These are phyloP conservation scores for Trypoxylus dichotomus DNA, from an alignment of 1,140 invertebrate species.

Conservation along the genomic window DNA sequence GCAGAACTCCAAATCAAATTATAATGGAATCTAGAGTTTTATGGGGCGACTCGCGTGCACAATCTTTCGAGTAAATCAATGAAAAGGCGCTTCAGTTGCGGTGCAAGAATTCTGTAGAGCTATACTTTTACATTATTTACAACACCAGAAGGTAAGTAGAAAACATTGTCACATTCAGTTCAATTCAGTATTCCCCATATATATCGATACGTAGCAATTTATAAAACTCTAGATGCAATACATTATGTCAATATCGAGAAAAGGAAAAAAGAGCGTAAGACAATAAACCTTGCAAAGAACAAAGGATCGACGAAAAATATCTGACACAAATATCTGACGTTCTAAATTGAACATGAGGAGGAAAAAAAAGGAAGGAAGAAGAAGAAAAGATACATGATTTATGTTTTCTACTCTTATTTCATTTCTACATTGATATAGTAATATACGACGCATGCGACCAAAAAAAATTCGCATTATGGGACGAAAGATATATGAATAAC, in stretches of 20 bases:
- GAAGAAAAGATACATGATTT: conserved; percentile 3
- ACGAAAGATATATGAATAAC: conserved; percentile 14
- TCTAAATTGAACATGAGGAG: conserved; percentile 9
- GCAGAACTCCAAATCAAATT: too few relatives aligned
- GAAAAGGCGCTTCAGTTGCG: too few relatives aligned
- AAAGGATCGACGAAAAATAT: neutral
- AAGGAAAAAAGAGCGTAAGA: neutral
- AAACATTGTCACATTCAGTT: conserved; percentile 6
- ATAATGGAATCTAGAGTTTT: too few relatives aligned
- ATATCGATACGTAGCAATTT: neutral
- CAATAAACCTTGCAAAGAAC: neutral
- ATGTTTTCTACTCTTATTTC: conserved; percentile 25
- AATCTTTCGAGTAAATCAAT: too few relatives aligned
- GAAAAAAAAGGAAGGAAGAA: neutral
- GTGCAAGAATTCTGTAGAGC: neutral
- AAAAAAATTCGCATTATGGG: conserved; percentile 11
- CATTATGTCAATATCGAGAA: conserved; percentile 3
- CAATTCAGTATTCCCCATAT: conserved; percentile 11
- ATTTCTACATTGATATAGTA: conserved; percentile 21
- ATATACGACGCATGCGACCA: conserved; percentile 18
- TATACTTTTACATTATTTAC: neutral
- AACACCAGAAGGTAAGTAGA: neutral
- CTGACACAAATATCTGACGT: conserved; percentile 21
- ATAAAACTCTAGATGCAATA: conserved; percentile 5
- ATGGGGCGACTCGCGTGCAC: too few relatives aligned